These are phyloP conservation scores for Rhinolophus sinicus DNA, from an alignment of 2,113 vertebrate species.

Conservation along the genomic window DNA sequence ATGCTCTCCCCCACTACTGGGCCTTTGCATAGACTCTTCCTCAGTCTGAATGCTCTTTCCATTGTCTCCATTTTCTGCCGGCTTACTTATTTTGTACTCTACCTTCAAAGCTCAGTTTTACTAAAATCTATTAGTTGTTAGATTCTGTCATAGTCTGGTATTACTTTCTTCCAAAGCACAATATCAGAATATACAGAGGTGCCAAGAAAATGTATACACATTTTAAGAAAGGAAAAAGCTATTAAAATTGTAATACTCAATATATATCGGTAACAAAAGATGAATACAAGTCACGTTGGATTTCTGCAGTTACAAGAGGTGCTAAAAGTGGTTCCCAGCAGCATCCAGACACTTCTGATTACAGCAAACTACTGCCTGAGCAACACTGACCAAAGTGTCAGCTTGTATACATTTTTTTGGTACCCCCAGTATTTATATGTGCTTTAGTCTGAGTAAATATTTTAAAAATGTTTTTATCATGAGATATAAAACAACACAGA, in stretches of 20 bases:
- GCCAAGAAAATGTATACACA: too few species aligned
- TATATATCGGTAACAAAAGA: too few species aligned
- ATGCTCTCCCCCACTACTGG: neutral
- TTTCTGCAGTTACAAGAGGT: too few species aligned
- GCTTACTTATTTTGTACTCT: neutral
- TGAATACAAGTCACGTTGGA: too few species aligned
- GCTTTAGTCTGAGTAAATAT: neutral
- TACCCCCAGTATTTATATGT: neutral
- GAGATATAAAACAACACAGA: neutral
- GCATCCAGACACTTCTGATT: too few species aligned
- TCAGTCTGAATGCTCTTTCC: neutral
- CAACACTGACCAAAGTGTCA: too few species aligned
- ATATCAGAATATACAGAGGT: neutral
- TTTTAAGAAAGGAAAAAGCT: too few species aligned
- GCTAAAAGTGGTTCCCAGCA: too few species aligned
- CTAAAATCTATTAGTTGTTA: neutral
- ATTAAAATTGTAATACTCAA: too few species aligned
- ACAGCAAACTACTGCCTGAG: too few species aligned
- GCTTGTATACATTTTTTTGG: too few species aligned
- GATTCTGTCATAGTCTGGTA: neutral
- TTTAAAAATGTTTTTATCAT: neutral
- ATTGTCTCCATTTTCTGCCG: neutral
- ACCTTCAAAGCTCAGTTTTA: neutral
- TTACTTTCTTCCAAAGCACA: neutral
- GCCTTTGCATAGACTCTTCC: neutral